Evolutionary conservation across 2,797 vertebrate species (phyloP).

Genomic region (Phyllotis vaccarum): DNA sequence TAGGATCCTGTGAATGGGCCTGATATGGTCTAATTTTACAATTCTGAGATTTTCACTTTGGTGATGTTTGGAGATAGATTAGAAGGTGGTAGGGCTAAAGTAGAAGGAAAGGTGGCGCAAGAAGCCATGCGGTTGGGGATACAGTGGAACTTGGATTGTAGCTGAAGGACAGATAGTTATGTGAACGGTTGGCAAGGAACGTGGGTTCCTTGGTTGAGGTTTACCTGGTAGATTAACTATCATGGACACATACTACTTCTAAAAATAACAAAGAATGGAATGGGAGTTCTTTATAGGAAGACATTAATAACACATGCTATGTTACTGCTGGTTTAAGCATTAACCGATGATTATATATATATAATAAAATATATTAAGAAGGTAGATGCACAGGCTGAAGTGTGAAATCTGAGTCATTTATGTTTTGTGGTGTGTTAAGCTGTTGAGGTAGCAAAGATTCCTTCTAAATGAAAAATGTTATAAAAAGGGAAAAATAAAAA

Average conservation of each 20-base stretch:
- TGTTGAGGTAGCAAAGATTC: not conserved
- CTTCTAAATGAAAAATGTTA: not conserved
- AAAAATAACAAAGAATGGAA: not conserved
- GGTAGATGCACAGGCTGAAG: not conserved
- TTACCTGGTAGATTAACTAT: not conserved
- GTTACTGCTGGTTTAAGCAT: conserved; percentile 7
- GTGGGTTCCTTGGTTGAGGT: not conserved
- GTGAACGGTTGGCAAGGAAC: not conserved
- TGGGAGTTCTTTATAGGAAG: not conserved
- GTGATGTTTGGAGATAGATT: not conserved
- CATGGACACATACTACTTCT: not conserved
- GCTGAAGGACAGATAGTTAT: not conserved
- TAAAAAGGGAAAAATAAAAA: not conserved
- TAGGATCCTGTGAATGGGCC: not conserved
- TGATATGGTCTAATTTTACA: not conserved
- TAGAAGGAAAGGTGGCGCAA: not conserved
- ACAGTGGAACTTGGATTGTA: not conserved
- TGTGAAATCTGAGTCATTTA: not conserved
- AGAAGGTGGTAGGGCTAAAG: not conserved
- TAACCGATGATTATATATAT: not conserved
- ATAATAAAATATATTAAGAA: not conserved
- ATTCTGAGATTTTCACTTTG: not conserved
- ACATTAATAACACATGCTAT: not conserved
- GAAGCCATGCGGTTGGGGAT: not conserved
- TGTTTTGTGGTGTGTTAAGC: not conserved